Conservation (phyloP, 2,113 vertebrate genomes). For the Cebidichthys violaceus region DNA sequence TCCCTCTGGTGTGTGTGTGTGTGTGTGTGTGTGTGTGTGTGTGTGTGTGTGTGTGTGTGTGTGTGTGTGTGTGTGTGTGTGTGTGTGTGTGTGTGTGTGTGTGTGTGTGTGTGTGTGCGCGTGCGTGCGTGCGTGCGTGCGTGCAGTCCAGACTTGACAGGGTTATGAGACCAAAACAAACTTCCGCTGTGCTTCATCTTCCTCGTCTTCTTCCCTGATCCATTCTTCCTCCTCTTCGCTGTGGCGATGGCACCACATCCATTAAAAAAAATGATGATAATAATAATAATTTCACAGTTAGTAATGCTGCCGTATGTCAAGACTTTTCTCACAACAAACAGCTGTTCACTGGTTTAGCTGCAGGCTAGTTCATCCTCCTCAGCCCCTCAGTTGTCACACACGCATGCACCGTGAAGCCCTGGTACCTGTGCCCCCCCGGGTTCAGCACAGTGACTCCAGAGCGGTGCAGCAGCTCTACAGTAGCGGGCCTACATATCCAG, state of each 20-base stretch:
- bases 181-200: constrained; percentile 2
- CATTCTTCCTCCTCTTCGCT: neutral
- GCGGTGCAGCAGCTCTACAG: constrained; percentile 8
- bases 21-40: constrained; percentile 22
- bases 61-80: constrained; percentile 40
- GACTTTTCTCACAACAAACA: constrained; percentile 19
- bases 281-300: constrained; percentile 21
- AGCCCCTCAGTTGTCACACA: neutral
- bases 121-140: neutral
- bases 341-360: constrained; percentile 27
- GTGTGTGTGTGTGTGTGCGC: constrained; percentile 37
- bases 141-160: constrained; percentile 71
- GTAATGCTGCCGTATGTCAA: neutral
- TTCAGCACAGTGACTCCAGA: neutral
- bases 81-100: constrained; percentile 25
- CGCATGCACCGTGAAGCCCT: neutral
- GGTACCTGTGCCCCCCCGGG: neutral
- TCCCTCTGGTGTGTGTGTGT: constrained; percentile 40
- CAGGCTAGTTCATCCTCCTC: constrained; percentile 4
- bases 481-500: constrained; percentile 40
- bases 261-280: too few relatives aligned
- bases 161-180: constrained; percentile 57
- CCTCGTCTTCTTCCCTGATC: too few relatives aligned
- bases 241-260: too few relatives aligned
- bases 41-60: neutral